These are phyloP conservation scores for Nudaria mundana DNA, from an alignment of 2,888 invertebrate species.

Conservation along the genomic window DNA sequence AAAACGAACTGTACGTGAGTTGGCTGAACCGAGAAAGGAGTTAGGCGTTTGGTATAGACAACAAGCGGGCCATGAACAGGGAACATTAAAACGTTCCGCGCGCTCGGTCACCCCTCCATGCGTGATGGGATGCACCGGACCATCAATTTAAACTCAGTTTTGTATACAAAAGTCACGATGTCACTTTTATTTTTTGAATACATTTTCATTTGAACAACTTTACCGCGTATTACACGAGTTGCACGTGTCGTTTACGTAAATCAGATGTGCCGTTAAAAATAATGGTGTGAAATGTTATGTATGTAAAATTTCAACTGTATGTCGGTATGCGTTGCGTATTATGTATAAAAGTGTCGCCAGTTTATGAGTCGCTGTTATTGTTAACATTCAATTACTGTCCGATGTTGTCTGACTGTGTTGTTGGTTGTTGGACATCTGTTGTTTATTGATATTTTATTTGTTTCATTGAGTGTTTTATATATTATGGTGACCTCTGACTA, in stretches of 20 bases:
- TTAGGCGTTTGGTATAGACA: constrained; percentile 49
- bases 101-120: constrained; percentile 55
- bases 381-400: constrained; percentile 34
- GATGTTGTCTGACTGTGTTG: constrained; percentile 35
- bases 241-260: constrained; percentile 42
- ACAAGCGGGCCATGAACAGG: constrained; percentile 48
- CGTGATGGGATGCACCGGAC: constrained; percentile 52
- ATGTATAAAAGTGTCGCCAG: constrained; percentile 25
- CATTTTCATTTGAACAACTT: constrained; percentile 24
- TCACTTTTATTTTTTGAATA: constrained; percentile 34
- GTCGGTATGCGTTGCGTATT: constrained; percentile 24
- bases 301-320: constrained; percentile 30
- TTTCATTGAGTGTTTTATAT: constrained; percentile 1
- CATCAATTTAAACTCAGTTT: constrained; percentile 62
- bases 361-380: constrained; percentile 31
- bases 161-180: constrained; percentile 53
- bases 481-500: not conserved
- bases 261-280: constrained; percentile 58
- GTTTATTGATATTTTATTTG: constrained; percentile 2
- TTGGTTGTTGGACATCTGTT: constrained; percentile 1
- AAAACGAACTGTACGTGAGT: constrained; percentile 47
- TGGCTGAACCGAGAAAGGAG: constrained; percentile 60
- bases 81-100: constrained; percentile 72
- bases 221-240: constrained; percentile 22
- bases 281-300: constrained; percentile 46